A percentile compares a stretch with the other conserved stretches of the same genome.
phyloP scores from a whole-genome alignment of 2,888 invertebrate species.

The Diaphora mendica region DNA sequence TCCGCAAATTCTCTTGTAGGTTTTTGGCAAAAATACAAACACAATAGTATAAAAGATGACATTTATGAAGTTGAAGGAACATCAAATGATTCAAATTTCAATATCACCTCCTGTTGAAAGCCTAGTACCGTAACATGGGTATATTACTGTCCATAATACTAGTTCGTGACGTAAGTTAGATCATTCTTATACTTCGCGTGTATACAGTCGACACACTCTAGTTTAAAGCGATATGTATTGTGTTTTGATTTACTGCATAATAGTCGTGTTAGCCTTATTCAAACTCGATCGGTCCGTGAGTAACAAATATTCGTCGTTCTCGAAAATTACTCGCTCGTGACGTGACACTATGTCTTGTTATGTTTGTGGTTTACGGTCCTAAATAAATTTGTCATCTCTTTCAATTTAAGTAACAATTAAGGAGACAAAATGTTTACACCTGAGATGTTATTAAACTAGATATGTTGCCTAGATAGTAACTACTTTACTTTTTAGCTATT shows the following conservation, averaged over 20 bases:
- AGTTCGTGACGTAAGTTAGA: slow-evolving; percentile 17
- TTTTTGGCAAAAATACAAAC: no score
- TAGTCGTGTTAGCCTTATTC: slow-evolving; percentile 55
- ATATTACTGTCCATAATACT: neutral
- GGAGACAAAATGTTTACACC: neutral
- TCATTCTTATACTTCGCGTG: slow-evolving; percentile 26
- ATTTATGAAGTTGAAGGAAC: neutral
- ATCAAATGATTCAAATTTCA: neutral
- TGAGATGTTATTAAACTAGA: neutral
- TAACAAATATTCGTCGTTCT: slow-evolving; percentile 59
- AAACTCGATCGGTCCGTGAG: slow-evolving; percentile 54
- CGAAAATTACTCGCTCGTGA: slow-evolving; percentile 70
- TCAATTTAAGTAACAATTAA: neutral
- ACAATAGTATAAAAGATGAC: neutral
- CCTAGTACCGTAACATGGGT: neutral
- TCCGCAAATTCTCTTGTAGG: no score
- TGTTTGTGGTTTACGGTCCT: slow-evolving; percentile 6
- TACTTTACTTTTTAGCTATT: no score
- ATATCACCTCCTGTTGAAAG: neutral
- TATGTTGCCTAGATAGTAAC: no score
- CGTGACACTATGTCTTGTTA: slow-evolving; percentile 57
- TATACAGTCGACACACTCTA: slow-evolving; percentile 40
- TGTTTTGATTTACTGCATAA: slow-evolving; percentile 47
- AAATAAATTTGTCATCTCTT: slow-evolving; percentile 1
- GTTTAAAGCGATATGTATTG: slow-evolving; percentile 21